Evolutionary conservation across 2,113 vertebrate genomes (phyloP).

Genomic region (Agapornis roseicollis): DNA sequence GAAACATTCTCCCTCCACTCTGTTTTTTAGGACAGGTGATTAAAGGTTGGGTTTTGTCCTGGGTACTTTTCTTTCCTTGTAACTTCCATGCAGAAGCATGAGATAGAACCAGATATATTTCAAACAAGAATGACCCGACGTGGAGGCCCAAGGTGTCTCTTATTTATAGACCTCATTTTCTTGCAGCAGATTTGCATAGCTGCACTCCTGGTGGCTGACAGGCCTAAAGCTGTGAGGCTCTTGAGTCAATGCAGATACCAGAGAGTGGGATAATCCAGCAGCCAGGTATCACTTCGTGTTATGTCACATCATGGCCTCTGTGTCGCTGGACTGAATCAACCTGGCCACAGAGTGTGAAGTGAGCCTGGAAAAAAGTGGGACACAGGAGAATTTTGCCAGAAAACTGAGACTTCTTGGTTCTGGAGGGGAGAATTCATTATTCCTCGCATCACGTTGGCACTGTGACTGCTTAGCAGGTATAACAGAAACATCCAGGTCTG

Average conservation of each 20-base stretch:
- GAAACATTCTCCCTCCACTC: not conserved
- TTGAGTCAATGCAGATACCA: not conserved
- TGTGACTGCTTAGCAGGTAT: not conserved
- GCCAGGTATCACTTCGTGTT: slow-evolving; percentile 6
- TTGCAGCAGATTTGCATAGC: slow-evolving; percentile 12
- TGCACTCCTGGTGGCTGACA: not conserved
- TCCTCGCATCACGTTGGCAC: not conserved
- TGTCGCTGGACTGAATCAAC: accelerated
- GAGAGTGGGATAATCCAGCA: not conserved
- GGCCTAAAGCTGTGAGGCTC: slow-evolving; percentile 7
- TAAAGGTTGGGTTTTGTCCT: not conserved
- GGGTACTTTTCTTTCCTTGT: not conserved
- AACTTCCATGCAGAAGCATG: not conserved
- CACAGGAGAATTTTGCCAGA: not conserved
- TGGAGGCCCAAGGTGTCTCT: slow-evolving; percentile 53
- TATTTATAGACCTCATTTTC: slow-evolving; percentile 62
- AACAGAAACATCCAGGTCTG: not conserved
- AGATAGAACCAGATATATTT: not conserved
- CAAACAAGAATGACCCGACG: not conserved
- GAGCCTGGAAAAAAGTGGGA: not conserved
- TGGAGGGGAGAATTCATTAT: not conserved
- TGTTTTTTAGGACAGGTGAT: not conserved
- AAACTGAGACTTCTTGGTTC: not conserved
- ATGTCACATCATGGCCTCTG: not conserved
- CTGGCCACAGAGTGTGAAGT: not conserved